phyloP scores from a whole-genome alignment of 2,113 vertebrate genomes.

The Vulpes lagopus region DNA sequence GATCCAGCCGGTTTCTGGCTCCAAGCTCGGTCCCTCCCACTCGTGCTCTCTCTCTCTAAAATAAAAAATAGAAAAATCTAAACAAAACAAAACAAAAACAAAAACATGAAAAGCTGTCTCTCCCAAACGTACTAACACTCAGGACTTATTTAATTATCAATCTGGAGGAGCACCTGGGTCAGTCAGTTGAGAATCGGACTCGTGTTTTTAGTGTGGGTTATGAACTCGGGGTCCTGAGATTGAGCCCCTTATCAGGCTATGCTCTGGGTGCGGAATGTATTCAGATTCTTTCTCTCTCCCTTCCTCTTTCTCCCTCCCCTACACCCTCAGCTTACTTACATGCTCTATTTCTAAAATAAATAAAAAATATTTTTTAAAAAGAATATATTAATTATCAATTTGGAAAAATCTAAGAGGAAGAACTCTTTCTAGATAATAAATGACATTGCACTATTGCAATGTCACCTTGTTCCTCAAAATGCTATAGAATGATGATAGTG shows the following conservation, averaged over 20 bases:
- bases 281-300: neutral
- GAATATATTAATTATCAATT: neutral
- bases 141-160: conserved; percentile 6
- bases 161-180: neutral
- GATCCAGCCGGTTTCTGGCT: neutral
- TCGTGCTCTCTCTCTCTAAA: neutral
- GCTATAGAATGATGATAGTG: neutral
- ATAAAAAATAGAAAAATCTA: neutral
- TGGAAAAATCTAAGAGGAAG: neutral
- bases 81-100: neutral
- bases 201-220: neutral
- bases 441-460: neutral
- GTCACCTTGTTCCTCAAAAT: neutral
- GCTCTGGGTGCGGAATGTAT: neutral
- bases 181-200: neutral
- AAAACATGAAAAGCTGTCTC: neutral
- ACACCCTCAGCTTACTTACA: neutral
- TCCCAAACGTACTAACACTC: neutral
- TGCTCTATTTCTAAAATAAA: neutral
- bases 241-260: neutral
- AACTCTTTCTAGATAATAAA: neutral
- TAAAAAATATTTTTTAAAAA: neutral
- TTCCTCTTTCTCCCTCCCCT: neutral
- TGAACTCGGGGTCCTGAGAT: neutral
- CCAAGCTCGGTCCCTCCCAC: neutral